Conservation (phyloP, 2,888 invertebrate genomes). For the Leuctra nigra region DNA sequence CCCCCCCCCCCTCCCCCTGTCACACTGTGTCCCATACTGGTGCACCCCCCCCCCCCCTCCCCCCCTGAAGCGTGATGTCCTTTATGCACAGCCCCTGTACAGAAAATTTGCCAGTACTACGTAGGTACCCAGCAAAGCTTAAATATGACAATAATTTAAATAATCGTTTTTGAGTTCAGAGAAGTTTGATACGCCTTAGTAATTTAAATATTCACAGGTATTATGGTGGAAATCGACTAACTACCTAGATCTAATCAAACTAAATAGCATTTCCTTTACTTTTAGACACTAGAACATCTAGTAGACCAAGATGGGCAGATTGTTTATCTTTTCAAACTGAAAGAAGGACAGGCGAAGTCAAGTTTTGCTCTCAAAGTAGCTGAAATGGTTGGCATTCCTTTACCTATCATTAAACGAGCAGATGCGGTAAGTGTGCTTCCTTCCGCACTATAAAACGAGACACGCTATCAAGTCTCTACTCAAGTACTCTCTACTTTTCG, state of each 20-base stretch:
- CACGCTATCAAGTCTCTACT: background rate
- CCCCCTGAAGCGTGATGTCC: too few species aligned
- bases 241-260: background rate
- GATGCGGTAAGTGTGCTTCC: conserved; percentile 39
- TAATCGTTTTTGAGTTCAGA: too few species aligned
- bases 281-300: conserved; percentile 56
- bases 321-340: conserved; percentile 60
- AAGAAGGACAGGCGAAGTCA: conserved; percentile 49
- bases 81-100: too few species aligned
- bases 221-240: too few species aligned
- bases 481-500: background rate
- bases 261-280: background rate
- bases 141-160: too few species aligned
- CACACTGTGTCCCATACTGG: too few species aligned
- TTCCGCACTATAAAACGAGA: background rate
- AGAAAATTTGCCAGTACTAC: too few species aligned
- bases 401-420: conserved; percentile 48
- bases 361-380: conserved; percentile 66
- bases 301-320: conserved; percentile 49
- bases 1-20: too few species aligned
- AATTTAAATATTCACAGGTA: too few species aligned
- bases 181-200: too few species aligned
- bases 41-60: too few species aligned
- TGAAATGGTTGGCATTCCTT: conserved; percentile 49
- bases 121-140: too few species aligned